A percentile compares a stretch with the other conserved stretches of the same genome.
Conservation (phyloP, 2,888 invertebrate genomes). For the Geotrupes spiniger region DNA sequence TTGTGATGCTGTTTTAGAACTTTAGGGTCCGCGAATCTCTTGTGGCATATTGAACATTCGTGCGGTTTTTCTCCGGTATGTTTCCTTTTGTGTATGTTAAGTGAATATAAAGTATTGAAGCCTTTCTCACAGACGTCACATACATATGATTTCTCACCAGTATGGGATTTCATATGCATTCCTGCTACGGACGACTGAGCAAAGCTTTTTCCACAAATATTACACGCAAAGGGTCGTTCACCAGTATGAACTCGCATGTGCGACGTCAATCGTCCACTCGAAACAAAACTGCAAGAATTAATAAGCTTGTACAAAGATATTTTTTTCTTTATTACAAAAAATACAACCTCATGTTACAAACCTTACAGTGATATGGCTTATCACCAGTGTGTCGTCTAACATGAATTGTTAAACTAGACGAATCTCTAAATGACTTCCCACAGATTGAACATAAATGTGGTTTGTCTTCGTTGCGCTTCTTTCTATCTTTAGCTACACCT, state of each 20-base stretch:
- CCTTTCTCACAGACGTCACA: constrained; percentile 37
- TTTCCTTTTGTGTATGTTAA: constrained; percentile 36
- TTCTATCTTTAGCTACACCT: constrained; percentile 14
- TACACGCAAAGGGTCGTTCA: constrained; percentile 37
- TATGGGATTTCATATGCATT: constrained; percentile 37
- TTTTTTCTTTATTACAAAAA: too few species aligned
- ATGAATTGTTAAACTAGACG: constrained; percentile 38
- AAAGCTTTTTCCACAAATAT: constrained; percentile 37
- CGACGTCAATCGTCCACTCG: constrained; percentile 36
- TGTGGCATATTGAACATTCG: constrained; percentile 34
- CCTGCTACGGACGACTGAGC: constrained; percentile 33
- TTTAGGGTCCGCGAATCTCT: constrained; percentile 39
- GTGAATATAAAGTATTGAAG: constrained; percentile 35
- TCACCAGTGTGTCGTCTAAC: constrained; percentile 37
- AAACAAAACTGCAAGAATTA: constrained; percentile 36
- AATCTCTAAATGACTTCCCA: constrained; percentile 39
- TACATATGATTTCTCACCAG: constrained; percentile 30
- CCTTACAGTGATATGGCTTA: constrained; percentile 36
- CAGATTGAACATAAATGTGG: constrained; percentile 38
- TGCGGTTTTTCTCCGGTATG: constrained; percentile 40
- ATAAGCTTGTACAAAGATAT: neutral
- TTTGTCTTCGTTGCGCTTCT: constrained; percentile 22
- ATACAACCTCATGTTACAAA: constrained; percentile 36
- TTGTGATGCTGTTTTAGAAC: constrained; percentile 36
- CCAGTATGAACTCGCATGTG: constrained; percentile 38